Conservation (phyloP, 2,888 invertebrate genomes). For the Monochamus alternatus region DNA sequence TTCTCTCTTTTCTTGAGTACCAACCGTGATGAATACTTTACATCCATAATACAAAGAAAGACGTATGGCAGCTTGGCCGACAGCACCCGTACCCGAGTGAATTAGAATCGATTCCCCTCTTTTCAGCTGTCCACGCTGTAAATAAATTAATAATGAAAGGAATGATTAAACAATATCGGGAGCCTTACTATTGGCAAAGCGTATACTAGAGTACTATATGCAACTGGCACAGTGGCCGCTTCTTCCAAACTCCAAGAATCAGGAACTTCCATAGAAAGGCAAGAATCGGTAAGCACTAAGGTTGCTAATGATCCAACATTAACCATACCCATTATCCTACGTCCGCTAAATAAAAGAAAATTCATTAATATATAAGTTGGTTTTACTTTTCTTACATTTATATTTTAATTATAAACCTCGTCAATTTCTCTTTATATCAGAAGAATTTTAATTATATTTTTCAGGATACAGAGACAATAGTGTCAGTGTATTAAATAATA, state of each 20-base stretch:
- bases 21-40: slow-evolving; percentile 81
- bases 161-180: no score
- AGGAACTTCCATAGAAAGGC: slow-evolving; percentile 78
- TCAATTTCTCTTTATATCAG: no score
- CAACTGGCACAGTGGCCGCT: slow-evolving; percentile 84
- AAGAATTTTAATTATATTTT: no score
- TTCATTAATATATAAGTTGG: background rate
- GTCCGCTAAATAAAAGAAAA: slow-evolving; percentile 70
- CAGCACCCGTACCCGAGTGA: slow-evolving; percentile 78
- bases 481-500: no score
- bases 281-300: slow-evolving; percentile 74
- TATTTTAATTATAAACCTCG: no score
- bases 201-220: slow-evolving; percentile 75
- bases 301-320: slow-evolving; percentile 76
- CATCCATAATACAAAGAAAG: slow-evolving; percentile 78
- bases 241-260: slow-evolving; percentile 82
- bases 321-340: slow-evolving; percentile 80
- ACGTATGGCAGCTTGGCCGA: slow-evolving; percentile 84
- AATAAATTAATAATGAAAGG: no score
- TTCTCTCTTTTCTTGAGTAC: slow-evolving; percentile 76
- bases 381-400: no score
- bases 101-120: slow-evolving; percentile 69
- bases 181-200: slow-evolving; percentile 70
- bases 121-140: slow-evolving; percentile 57
- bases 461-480: no score